Percentiles rank a stretch among this genome's conserved stretches.
Conservation (phyloP, 2,113 vertebrate genomes). For the Embiotoca jacksoni region DNA sequence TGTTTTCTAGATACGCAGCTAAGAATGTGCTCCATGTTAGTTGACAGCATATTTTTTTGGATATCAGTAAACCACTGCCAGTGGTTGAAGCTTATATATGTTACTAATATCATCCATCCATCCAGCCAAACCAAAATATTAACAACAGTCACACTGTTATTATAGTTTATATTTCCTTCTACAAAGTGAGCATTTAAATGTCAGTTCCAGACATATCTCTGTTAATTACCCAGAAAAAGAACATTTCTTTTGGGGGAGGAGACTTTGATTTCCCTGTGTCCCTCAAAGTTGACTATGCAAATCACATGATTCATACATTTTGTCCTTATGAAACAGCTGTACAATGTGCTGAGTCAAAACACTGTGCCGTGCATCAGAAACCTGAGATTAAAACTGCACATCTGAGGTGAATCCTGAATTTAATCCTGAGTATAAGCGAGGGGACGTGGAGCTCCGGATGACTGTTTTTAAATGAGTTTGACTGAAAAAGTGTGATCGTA, state of each 20-base stretch:
- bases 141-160: too few species aligned
- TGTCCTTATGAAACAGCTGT: conserved; percentile 21
- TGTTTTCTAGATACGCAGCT: too few species aligned
- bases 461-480: background rate
- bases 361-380: conserved; percentile 36
- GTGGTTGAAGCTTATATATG: background rate
- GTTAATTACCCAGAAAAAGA: background rate
- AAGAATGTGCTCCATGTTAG: background rate
- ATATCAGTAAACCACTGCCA: background rate
- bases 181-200: too few species aligned
- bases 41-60: background rate
- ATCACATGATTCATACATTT: conserved; percentile 32
- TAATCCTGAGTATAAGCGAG: background rate
- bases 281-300: conserved; percentile 22
- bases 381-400: conserved; percentile 39
- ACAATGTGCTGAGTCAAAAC: conserved; percentile 41
- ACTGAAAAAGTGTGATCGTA: background rate
- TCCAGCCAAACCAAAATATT: too few species aligned
- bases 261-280: conserved; percentile 5
- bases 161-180: too few species aligned
- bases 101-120: too few species aligned
- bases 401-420: conserved; percentile 21
- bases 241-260: background rate
- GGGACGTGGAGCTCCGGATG: conserved; percentile 3
- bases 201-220: too few species aligned